Evolutionary conservation across 2,113 vertebrate species (phyloP).

Genomic region (Nematolebias whitei): DNA sequence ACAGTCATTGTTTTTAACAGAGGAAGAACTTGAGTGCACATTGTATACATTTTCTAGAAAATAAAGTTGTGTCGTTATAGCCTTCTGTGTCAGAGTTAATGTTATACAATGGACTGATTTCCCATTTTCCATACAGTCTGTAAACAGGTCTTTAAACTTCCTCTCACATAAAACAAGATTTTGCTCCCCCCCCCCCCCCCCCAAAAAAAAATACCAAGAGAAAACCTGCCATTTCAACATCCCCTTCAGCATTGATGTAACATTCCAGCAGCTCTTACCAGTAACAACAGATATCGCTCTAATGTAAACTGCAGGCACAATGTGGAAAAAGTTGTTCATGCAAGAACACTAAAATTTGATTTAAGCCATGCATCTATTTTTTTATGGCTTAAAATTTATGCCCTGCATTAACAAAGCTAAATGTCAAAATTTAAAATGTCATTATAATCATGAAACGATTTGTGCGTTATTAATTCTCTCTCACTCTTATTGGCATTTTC

Average conservation of each 20-base stretch:
- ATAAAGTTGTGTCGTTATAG: no score
- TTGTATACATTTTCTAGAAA: no score
- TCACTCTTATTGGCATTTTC: not conserved
- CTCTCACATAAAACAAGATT: conserved; percentile 16
- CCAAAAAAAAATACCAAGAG: no score
- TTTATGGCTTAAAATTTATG: not conserved
- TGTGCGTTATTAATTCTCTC: not conserved
- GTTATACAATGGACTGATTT: conserved; percentile 45
- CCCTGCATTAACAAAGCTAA: not conserved
- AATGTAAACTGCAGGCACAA: no score
- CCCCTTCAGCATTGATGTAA: not conserved
- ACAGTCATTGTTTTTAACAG: no score
- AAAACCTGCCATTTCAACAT: conserved; percentile 26
- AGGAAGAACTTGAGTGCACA: no score
- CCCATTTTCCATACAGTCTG: conserved; percentile 36
- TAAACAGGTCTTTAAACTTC: conserved; percentile 36
- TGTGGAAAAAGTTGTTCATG: no score
- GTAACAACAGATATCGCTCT: not conserved
- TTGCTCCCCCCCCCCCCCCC: no score
- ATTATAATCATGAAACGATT: conserved; percentile 2
- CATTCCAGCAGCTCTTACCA: not conserved
- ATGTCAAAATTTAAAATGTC: not conserved
- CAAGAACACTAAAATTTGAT: no score
- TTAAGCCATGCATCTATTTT: no score
- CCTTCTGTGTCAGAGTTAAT: conserved; percentile 9